Evolutionary conservation across 2,113 vertebrate genomes (phyloP), one percentile per base, ranked within the genome.

Genomic region (Nipponia nippon): DNA sequence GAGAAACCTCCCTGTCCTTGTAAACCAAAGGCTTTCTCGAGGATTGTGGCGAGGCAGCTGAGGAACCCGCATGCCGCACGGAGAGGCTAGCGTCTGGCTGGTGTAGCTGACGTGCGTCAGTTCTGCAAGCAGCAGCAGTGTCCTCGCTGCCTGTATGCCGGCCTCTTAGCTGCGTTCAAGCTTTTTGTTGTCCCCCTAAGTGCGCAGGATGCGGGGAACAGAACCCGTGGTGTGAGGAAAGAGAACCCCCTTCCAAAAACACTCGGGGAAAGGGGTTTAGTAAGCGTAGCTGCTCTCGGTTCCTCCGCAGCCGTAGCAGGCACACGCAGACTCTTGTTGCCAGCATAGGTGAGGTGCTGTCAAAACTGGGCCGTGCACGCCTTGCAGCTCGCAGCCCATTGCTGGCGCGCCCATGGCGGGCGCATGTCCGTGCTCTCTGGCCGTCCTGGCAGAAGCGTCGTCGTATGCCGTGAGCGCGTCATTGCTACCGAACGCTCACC

Each of bases 1-100:
- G 12, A 70, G 73, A 65, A 93, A 44, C 78, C 46, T 91, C 58
- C 61, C 66, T 46, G 29, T 75, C 70, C 58, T 42, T 61, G 32
- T 69, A 84, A 92, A 89, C 70, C 93, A 97, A 95, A 96, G 91
- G 93, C 91, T 87, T 83, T 76, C 80, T 25, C 49, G 65, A 88
- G 86, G 79, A 30, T 9, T 15, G 73, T 11, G 53, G 36, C n/a
- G 76, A 71, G 71, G 83, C 76, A 29, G 38, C 79, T 23, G 77
- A 75, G 85, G 46, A 59, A 25, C 59, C 9, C 1, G 0, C 67
- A 10, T 17, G 62, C 49, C 10, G 0, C 14, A 7, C 32, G 15
- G 47, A 13, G 38, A 26, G 44, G 79, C 65, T 53, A 13, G 34
- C 2, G 8, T 11, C 55, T 49, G 69, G 63, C 76, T 0, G 0